Conservation (phyloP, 2,113 vertebrate species). For the Scophthalmus maximus region DNA sequence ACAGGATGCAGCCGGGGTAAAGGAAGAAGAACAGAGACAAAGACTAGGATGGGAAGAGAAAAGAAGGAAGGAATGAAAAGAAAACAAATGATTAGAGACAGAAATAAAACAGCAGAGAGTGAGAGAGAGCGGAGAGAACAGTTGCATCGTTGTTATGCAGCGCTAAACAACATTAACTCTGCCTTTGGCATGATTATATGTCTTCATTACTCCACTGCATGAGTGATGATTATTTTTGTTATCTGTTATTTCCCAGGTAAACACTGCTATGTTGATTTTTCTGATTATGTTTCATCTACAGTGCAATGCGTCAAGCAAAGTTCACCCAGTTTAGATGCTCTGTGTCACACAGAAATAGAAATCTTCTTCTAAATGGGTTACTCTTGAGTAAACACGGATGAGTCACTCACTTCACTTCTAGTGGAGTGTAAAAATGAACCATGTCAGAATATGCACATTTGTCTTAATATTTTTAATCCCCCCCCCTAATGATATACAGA, state of each 20-base stretch:
- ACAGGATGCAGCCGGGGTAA: conserved; percentile 42
- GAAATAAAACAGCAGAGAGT: background rate
- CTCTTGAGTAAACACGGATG: background rate
- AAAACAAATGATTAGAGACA: no score
- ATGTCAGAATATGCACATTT: background rate
- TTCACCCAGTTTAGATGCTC: background rate
- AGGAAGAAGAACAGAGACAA: background rate
- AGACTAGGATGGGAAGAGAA: background rate
- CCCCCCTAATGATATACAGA: background rate
- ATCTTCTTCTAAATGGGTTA: background rate
- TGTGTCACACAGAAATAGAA: background rate
- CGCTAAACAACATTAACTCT: conserved; percentile 23
- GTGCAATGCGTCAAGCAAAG: background rate
- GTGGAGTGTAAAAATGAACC: background rate
- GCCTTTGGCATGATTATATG: conserved; percentile 6
- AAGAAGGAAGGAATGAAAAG: conserved; percentile 3
- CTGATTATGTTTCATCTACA: conserved; percentile 2
- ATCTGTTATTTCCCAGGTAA: conserved; percentile 12
- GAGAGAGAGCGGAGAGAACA: conserved; percentile 27
- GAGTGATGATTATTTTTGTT: conserved; percentile 1
- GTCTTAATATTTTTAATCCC: background rate
- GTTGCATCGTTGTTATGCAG: conserved; percentile 11
- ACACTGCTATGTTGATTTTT: background rate
- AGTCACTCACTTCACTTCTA: background rate
- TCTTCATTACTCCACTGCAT: conserved; percentile 18